These are phyloP conservation scores for Lemur catta DNA, from an alignment of 2,797 vertebrate genomes.

Conservation along the genomic window DNA sequence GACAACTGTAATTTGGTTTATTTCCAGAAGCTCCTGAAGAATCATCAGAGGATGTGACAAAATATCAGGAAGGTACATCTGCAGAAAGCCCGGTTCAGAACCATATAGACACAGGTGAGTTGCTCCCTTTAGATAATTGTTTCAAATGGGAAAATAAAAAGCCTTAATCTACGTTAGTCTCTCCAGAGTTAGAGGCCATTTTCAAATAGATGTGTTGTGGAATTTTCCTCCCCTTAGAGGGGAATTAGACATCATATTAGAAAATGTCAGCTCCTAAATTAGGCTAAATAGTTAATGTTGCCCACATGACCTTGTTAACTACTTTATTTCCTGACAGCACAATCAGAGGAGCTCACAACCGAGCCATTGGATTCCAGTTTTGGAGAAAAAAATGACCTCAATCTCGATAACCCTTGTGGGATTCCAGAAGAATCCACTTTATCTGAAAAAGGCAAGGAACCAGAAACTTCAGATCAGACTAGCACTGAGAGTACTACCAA, in stretches of 20 bases:
- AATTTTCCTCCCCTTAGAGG: not conserved
- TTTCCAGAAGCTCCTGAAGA: constrained; percentile 78
- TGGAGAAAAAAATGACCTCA: constrained; percentile 37
- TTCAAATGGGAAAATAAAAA: not conserved
- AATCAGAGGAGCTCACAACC: constrained; percentile 49
- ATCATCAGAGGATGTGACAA: constrained; percentile 64
- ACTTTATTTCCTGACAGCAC: constrained; percentile 66
- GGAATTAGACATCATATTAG: not conserved
- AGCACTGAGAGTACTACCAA: constrained; percentile 60
- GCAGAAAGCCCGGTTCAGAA: constrained; percentile 66
- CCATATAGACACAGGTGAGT: constrained; percentile 67
- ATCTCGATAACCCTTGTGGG: not conserved
- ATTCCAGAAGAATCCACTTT: constrained; percentile 53
- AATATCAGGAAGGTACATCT: constrained; percentile 63
- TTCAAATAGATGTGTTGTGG: not conserved
- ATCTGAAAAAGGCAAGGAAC: constrained; percentile 48
- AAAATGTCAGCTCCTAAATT: not conserved
- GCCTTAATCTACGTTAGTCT: not conserved
- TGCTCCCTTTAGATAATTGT: not conserved
- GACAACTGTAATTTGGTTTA: constrained; percentile 27
- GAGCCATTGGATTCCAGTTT: constrained; percentile 72
- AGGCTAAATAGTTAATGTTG: not conserved
- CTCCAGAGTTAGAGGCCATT: not conserved
- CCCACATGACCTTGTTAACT: not conserved
- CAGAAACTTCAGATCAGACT: constrained; percentile 26